Base-by-base conservation (phyloP, 2,888 invertebrate genomes). In the Asteroscopus sphinx region DNA sequence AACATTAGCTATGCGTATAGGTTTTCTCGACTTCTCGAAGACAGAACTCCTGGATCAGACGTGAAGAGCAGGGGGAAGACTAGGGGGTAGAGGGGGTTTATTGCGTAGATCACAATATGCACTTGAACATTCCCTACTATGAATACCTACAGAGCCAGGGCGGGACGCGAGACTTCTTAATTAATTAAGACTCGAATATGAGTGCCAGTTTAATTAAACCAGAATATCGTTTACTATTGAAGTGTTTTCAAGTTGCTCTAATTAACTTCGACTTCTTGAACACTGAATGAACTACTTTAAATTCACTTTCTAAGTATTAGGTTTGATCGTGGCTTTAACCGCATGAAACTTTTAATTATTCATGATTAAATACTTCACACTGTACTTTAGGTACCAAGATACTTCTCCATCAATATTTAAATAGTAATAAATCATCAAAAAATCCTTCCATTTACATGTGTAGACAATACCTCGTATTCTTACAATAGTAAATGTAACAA, bases 51-150 rank as follows among this genome's bases (percentile, higher is more conserved):
- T 93, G 93, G 82, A 80, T 76, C 80, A 84, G 93, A 93, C 93
- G 81, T 93, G 87, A 87, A 93, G 93, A 86, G 92, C 77, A 73
- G 73, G 81, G 86, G 84, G 30, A 76, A 65, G 68, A 61, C 59
- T 41, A 60, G 70, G 67, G 68, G 77, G 72, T 57, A 83, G 85
- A 86, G 68, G 72, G 64, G 83, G 81, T 83, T 76, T 79, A 78
- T 84, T 86, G 87, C 87, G 88, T 82, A 85, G 83, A 88, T 87
- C 91, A 95, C 92, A 95, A 95, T 95, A 94, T 95, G 95, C 95
- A 95, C 95, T 93, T 88, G 81, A 94, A 79, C 84, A 85, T 81
- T 83, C 89, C 88, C 86, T 81, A 87, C 90, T 87, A 90, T 87
- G 90, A 90, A 91, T 90, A 90, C 85, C 88, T 87, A 86, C 81